A percentile compares a stretch with the other conserved stretches of the same genome.
Evolutionary conservation across 2,888 invertebrate genomes (phyloP).

Genomic region (Sesia apiformis): DNA sequence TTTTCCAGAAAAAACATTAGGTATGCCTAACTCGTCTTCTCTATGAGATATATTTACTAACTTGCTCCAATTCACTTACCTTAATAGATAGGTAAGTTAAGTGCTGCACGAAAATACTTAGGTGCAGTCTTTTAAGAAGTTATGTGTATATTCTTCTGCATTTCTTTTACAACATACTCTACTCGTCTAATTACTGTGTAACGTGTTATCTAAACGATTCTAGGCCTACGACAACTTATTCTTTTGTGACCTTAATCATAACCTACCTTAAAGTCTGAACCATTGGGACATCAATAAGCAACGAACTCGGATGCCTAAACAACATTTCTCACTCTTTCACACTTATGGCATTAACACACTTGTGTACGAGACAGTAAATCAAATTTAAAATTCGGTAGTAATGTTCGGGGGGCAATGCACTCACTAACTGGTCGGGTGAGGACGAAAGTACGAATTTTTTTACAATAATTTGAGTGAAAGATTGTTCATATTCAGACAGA

Average conservation of each 20-base stretch:
- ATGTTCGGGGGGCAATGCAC: conserved; percentile 61
- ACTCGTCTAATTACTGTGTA: neutral
- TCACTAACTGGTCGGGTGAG: conserved; percentile 62
- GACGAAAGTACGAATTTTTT: conserved; percentile 69
- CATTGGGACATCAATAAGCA: conserved; percentile 52
- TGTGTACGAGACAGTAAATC: conserved; percentile 40
- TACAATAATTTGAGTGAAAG: conserved; percentile 52
- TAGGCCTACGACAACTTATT: conserved; percentile 45
- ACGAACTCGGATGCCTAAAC: conserved; percentile 46
- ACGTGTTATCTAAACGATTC: conserved; percentile 12
- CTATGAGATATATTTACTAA: too few species aligned
- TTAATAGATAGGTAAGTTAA: too few species aligned
- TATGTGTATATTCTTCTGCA: neutral
- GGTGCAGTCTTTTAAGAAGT: too few species aligned
- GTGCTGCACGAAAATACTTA: too few species aligned
- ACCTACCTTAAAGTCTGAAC: conserved; percentile 66
- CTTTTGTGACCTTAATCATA: conserved; percentile 42
- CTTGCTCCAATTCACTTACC: too few species aligned
- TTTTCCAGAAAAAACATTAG: too few species aligned
- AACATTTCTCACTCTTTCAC: conserved; percentile 32
- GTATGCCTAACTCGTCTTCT: too few species aligned
- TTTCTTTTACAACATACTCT: too few species aligned
- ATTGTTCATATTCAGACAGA: conserved; percentile 14
- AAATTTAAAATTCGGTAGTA: conserved; percentile 61
- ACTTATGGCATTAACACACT: conserved; percentile 15